Conservation (phyloP, 2,888 invertebrate species). For the Zootermopsis nevadensis region DNA sequence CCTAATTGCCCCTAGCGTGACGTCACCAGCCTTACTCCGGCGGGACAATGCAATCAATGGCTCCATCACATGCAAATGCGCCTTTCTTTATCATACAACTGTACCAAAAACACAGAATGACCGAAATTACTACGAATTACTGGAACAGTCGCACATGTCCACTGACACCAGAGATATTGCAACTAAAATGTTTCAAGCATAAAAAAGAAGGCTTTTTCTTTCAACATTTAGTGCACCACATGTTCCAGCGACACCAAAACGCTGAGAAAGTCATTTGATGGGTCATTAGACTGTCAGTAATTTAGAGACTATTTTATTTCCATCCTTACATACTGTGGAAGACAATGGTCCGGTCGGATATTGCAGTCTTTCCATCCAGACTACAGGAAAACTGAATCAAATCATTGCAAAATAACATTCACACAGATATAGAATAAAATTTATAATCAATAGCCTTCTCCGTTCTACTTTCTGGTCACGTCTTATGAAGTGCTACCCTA, state of each 20-base stretch:
- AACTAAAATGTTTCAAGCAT: not conserved
- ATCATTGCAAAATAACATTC: too few species aligned
- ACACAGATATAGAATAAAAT: too few species aligned
- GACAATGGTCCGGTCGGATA: not conserved
- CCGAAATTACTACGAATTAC: not conserved
- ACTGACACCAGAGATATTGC: not conserved
- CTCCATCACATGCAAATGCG: constrained; percentile 1
- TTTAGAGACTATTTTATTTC: not conserved
- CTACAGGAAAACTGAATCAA: too few species aligned
- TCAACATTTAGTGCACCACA: not conserved
- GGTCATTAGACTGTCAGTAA: not conserved
- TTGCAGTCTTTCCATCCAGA: not conserved
- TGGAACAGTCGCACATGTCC: not conserved
- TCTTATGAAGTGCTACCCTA: too few species aligned
- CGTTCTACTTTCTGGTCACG: too few species aligned
- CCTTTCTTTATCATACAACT: constrained; percentile 4
- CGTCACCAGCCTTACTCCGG: constrained; percentile 4
- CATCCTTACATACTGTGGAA: not conserved
- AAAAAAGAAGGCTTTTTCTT: not conserved
- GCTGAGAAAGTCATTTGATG: not conserved
- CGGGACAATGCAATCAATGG: constrained; percentile 12
- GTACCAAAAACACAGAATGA: not conserved
- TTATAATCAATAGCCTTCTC: too few species aligned
- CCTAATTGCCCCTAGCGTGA: constrained; percentile 3
- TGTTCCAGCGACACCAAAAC: not conserved